A percentile compares a stretch with the other conserved stretches of the same genome.
Conservation (phyloP, 2,888 invertebrate genomes). For the Masnerella sp. region DNA sequence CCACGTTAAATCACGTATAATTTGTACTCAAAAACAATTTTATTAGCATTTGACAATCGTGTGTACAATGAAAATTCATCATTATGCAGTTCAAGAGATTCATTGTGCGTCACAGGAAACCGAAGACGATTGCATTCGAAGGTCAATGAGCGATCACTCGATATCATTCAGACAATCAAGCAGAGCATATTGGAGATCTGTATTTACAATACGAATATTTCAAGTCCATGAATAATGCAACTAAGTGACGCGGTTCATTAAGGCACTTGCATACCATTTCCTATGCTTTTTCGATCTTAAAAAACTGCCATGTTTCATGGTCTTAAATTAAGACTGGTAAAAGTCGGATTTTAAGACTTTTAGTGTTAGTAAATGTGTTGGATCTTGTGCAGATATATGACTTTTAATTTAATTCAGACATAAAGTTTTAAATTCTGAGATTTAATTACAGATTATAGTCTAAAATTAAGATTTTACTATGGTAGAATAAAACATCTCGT, state of each 20-base stretch:
- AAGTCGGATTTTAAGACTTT: too few species aligned
- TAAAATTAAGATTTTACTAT: too few species aligned
- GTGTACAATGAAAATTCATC: constrained; percentile 42
- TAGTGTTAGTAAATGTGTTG: too few species aligned
- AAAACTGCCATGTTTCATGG: too few species aligned
- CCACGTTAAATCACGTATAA: constrained; percentile 8
- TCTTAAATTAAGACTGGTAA: too few species aligned
- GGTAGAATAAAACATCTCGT: too few species aligned
- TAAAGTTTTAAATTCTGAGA: too few species aligned
- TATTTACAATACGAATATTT: constrained; percentile 59
- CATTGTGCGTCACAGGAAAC: constrained; percentile 55
- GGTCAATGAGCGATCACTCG: constrained; percentile 59
- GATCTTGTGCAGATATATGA: too few species aligned
- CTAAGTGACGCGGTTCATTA: constrained; percentile 42
- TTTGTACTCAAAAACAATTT: constrained; percentile 45
- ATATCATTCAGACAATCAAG: constrained; percentile 57
- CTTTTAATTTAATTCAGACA: too few species aligned
- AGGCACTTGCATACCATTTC: constrained; percentile 46
- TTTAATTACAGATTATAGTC: too few species aligned
- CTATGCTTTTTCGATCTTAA: too few species aligned
- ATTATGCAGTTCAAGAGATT: constrained; percentile 46
- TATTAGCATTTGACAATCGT: constrained; percentile 40
- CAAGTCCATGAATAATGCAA: constrained; percentile 57
- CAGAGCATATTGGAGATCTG: constrained; percentile 49
- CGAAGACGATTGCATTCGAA: constrained; percentile 57